Evolutionary conservation across 2,113 vertebrate genomes (phyloP).

Genomic region (Physeter macrocephalus): DNA sequence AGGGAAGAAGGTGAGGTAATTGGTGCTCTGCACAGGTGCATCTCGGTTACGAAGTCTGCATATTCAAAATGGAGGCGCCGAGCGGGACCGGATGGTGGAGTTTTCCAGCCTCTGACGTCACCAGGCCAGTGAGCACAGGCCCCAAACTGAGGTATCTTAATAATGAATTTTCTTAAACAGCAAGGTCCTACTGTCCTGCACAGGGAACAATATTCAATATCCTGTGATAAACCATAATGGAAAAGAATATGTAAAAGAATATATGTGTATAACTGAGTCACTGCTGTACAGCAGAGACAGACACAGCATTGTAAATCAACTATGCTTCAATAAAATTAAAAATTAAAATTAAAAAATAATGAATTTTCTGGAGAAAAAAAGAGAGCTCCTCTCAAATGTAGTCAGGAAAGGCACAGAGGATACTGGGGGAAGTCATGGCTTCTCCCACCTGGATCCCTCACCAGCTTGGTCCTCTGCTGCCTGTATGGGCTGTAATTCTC

Average conservation of each 20-base stretch:
- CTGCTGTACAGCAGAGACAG: neutral
- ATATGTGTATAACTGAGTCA: neutral
- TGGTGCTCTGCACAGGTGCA: neutral
- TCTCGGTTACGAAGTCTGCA: neutral
- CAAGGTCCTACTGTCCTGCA: neutral
- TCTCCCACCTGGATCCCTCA: accelerated
- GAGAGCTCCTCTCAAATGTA: neutral
- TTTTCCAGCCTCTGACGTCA: neutral
- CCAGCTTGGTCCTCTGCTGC: accelerated
- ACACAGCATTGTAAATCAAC: neutral
- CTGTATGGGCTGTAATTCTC: neutral
- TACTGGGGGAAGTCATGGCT: neutral
- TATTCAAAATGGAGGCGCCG: accelerated
- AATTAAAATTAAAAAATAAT: neutral
- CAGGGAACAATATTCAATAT: neutral
- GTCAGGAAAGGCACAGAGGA: neutral
- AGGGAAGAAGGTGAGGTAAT: neutral
- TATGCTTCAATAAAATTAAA: neutral
- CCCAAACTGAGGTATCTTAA: neutral
- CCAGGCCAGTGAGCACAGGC: neutral
- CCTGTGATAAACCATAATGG: neutral
- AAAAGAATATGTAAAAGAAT: neutral
- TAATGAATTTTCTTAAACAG: neutral
- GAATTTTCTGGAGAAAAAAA: neutral
- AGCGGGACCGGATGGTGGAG: neutral